Percentiles rank a stretch among this genome's conserved stretches.
These are phyloP conservation scores for Alectoris magna DNA, from an alignment of 2,797 vertebrate species.

Conservation along the genomic window DNA sequence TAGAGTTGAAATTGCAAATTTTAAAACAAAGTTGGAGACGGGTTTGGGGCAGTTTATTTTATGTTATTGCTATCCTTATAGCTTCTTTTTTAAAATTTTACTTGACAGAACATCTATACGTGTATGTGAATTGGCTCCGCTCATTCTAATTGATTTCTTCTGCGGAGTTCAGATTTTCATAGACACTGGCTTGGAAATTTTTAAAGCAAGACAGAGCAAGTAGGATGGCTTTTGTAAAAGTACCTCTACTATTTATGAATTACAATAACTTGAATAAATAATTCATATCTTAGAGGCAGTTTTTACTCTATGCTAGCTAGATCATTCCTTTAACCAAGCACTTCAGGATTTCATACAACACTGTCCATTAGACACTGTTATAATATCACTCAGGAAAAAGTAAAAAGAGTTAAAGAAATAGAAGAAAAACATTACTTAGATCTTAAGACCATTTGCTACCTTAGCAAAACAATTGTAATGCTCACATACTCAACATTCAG, in stretches of 20 bases:
- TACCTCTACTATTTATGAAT: background rate
- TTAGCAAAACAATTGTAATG: background rate
- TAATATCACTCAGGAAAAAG: background rate
- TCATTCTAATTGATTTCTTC: background rate
- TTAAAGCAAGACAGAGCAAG: background rate
- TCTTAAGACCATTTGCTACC: background rate
- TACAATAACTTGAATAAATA: background rate
- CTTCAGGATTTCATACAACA: background rate
- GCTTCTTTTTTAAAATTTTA: background rate
- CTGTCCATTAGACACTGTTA: background rate
- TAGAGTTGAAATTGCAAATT: background rate
- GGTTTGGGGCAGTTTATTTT: background rate
- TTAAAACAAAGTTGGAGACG: background rate
- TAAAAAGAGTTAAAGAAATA: background rate
- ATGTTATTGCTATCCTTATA: accelerated
- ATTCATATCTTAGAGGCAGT: background rate
- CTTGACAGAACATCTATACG: background rate
- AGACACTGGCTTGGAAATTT: background rate
- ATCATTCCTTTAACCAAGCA: background rate
- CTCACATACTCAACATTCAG: background rate
- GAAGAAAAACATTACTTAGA: background rate
- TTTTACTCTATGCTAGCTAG: background rate
- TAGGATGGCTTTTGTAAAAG: background rate
- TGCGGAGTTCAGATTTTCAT: background rate
- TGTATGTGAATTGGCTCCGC: background rate